Percentiles rank a stretch among this genome's conserved stretches.
phyloP scores from a whole-genome alignment of 2,888 invertebrate species.

The Entomobrya multifasciata region DNA sequence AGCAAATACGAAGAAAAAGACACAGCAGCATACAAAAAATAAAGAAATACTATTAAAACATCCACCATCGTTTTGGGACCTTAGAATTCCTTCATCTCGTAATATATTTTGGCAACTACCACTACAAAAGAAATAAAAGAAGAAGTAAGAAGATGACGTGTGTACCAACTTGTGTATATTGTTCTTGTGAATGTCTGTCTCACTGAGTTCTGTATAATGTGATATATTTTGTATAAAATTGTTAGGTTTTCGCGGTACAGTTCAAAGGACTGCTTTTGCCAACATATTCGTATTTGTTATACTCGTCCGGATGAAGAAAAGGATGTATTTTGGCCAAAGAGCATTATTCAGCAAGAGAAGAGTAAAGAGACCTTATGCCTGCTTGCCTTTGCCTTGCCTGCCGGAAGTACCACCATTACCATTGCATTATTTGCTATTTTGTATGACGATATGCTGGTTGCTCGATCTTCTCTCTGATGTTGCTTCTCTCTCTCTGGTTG shows the following conservation, averaged over 20 bases:
- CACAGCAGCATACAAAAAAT: neutral
- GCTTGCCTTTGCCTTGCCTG: too few species aligned
- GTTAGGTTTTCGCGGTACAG: conserved; percentile 30
- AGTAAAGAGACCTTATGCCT: neutral
- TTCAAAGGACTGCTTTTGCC: neutral
- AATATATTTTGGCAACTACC: conserved; percentile 51
- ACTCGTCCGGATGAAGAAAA: conserved; percentile 35
- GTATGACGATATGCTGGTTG: neutral
- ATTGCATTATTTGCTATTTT: neutral
- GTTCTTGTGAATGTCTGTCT: too few species aligned
- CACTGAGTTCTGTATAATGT: neutral
- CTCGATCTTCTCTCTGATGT: neutral
- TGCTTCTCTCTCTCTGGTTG: conserved; percentile 25
- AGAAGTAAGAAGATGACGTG: neutral
- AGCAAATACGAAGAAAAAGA: conserved; percentile 1
- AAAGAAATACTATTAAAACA: conserved; percentile 27
- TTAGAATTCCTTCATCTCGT: conserved; percentile 44
- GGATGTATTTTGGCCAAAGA: conserved; percentile 44
- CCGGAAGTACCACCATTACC: neutral
- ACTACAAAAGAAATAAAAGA: neutral
- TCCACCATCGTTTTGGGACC: conserved; percentile 48
- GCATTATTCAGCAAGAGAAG: conserved; percentile 48
- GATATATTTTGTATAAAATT: conserved; percentile 31
- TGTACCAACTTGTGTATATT: neutral
- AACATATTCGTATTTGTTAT: conserved; percentile 11